Base-by-base conservation (phyloP, 2,113 vertebrate genomes). In the Myrmecophaga tridactyla region DNA sequence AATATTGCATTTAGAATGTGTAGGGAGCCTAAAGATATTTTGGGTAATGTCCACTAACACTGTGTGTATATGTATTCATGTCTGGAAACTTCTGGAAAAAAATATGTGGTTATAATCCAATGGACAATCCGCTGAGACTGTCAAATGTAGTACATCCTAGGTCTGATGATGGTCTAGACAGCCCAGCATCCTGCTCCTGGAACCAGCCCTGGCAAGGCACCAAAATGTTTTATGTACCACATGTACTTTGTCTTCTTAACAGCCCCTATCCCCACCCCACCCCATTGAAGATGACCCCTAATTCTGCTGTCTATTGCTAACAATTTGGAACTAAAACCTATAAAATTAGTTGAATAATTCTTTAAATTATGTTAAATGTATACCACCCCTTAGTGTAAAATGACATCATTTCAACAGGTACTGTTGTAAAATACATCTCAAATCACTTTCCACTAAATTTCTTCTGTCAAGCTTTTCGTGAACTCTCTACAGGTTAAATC, bases 291-390 rank as follows among this genome's bases (percentile, higher is more conserved):
- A 88, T 23, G 21, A 77, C 14, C 18, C 69, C 31, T 77, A 84
- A 84, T 43, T 23, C 23, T 77, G 4, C 53, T 70, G 23, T n/a
- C 13, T 2, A 27, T 43, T 73, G 34, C 25, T 92, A 72, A 90
- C 43, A 58, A 86, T 88, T 87, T 92, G 36, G 21, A 82, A 21
- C 39, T 82, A 94, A 92, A 92, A 88, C 43, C 27, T 73, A 73
- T 67, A 86, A 81, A 95, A 87, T 43, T 14, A 90, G 27, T 43
- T 82, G 73, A 63, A 86, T 82, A 85, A 20, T 23, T 72, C 63
- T 87, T 94, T 48, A 90, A 94, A 73, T 86, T 80, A 75, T 4
- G 78, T 96, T 92, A 43, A 56, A 95, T 90, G 81, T 77, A 69
- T 6, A 86, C 27, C 43, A 78, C 53, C 48, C 36, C 63, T 63